Evolutionary conservation across 2,888 invertebrate genomes (phyloP).

Genomic region (Caradrina clavipalpis): DNA sequence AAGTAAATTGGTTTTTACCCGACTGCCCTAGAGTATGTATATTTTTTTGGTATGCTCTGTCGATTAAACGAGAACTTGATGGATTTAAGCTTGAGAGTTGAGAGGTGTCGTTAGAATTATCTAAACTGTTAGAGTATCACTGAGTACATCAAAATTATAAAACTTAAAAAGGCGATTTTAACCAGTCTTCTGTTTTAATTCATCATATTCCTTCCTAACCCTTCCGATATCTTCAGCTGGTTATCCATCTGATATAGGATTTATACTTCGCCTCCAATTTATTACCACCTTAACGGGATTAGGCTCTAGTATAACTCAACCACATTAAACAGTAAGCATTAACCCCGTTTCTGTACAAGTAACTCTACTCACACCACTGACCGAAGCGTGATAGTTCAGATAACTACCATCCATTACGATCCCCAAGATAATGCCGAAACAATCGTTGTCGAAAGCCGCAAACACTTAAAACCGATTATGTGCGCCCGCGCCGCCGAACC

Average conservation of each 20-base stretch:
- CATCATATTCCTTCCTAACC: not conserved
- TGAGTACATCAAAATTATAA: no score
- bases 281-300: not conserved
- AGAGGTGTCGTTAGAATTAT: no score
- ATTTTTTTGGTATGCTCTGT: no score
- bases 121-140: no score
- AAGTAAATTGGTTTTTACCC: no score
- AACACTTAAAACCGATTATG: slow-evolving; percentile 76
- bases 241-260: not conserved
- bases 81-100: no score
- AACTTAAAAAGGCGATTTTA: no score
- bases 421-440: slow-evolving; percentile 60
- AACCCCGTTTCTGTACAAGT: slow-evolving; percentile 39
- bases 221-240: no score
- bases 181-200: no score
- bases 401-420: slow-evolving; percentile 61
- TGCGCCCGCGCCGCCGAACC: slow-evolving; percentile 66
- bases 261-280: not conserved
- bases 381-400: slow-evolving; percentile 44
- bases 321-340: slow-evolving; percentile 7
- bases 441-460: slow-evolving; percentile 62
- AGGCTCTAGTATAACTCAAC: not conserved
- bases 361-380: slow-evolving; percentile 37
- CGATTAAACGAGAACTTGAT: no score
- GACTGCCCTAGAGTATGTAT: no score